Base-by-base conservation (phyloP, 2,797 vertebrate species). In the Holocentrus rufus region DNA sequence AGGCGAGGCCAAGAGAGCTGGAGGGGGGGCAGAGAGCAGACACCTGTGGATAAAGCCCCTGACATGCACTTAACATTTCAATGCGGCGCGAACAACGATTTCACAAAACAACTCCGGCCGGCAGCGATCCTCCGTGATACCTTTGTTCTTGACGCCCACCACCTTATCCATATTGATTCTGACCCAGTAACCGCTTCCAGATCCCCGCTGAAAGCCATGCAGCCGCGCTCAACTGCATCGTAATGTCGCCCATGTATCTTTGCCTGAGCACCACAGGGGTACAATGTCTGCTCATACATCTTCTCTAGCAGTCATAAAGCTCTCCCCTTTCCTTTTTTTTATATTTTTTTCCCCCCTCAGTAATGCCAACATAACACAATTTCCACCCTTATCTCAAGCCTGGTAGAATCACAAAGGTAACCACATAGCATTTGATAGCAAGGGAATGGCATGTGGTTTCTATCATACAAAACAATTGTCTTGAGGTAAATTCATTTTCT, bases 31-130 rank as follows among this genome's bases (percentile, higher is more conserved):
- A 23, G 60, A 17, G 42, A 25, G n/a, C 20, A 7, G 20, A 30
- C 57, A 36, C 57, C 60, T 71, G 58, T 53, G 57, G 50, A 46
- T 30, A 44, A 46, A 50, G 54, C 46, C n/a, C 47, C 58, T 20
- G 25, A 47, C 17, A 36, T 34, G 46, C 47, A 18, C 25, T 50
- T 49, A 69, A 59, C 44, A 13, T 9, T 50, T 50, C 17, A 9
- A 14, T 20, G 10, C 1, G 49, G 53, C 31, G 53, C 27, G 68
- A 65, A 66, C 52, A 25, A 42, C 4, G 18, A 13, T 58, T 69
- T 46, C 1, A 55, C n/a, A 5, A 58, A 58, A 31, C 31, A 36
- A 20, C 56, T 34, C 7, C 30, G 17, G 27, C 56, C 56, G 20
- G 30, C 14, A 50, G 61, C 20, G 31, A 42, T 36, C 54, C 59